Evolutionary conservation across 30 jellyfish, hydroid and myxozoan species (phyloP).

Genomic region (Cassiopea andromeda): DNA sequence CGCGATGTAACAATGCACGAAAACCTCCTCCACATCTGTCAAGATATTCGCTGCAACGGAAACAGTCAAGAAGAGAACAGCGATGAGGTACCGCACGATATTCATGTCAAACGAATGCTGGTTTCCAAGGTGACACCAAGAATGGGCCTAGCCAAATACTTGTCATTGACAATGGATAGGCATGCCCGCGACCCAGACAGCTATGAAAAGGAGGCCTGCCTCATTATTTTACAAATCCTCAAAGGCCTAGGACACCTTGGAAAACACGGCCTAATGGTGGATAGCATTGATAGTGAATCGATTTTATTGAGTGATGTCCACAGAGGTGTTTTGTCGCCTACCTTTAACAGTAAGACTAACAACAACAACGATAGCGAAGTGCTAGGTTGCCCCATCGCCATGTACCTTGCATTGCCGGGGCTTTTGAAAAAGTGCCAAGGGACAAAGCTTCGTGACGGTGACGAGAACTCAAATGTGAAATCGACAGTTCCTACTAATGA

Average conservation of each 20-base stretch:
- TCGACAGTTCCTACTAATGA: neutral
- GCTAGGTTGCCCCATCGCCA: slow-evolving; percentile 57
- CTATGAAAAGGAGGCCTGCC: slow-evolving; percentile 88
- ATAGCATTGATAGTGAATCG: slow-evolving; percentile 57
- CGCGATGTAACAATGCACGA: slow-evolving; percentile 69
- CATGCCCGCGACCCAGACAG: slow-evolving; percentile 82
- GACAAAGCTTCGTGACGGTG: neutral
- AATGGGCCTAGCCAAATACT: slow-evolving; percentile 72
- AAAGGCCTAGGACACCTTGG: slow-evolving; percentile 79
- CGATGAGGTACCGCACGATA: slow-evolving; percentile 77
- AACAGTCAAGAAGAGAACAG: slow-evolving; percentile 16
- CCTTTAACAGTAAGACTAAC: neutral
- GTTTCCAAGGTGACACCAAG: slow-evolving; percentile 84
- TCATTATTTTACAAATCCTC: slow-evolving; percentile 74
- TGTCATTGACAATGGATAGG: slow-evolving; percentile 70
- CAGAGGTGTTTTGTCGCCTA: slow-evolving; percentile 74
- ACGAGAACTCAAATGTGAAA: neutral
- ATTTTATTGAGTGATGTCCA: slow-evolving; percentile 63
- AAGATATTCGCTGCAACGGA: slow-evolving; percentile 53
- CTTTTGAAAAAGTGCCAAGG: neutral
- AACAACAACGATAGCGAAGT: slow-evolving; percentile 26
- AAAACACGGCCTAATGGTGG: slow-evolving; percentile 41
- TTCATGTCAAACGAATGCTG: slow-evolving; percentile 73
- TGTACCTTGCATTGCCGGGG: slow-evolving; percentile 67
- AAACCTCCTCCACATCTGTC: slow-evolving; percentile 86